Base-by-base conservation (phyloP, 2,113 vertebrate genomes). In the Gadus macrocephalus region DNA sequence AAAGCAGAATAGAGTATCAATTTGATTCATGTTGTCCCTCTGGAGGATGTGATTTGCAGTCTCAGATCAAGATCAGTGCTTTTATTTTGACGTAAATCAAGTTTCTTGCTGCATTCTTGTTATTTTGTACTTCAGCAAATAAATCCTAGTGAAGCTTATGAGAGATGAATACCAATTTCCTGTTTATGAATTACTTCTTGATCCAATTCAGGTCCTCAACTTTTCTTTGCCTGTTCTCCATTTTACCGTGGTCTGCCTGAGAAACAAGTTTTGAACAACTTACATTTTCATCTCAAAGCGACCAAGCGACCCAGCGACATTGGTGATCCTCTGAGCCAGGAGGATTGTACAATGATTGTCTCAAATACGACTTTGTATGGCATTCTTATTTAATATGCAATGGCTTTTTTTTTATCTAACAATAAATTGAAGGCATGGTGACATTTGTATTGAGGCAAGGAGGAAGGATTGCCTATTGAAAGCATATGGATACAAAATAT, bases 141-240 rank as follows among this genome's bases (percentile, higher is more conserved):
- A 85, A 78, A 85, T 83, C 80, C 78, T 64, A 76, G 75, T 79
- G 83, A 71, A 88, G 84, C 79, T 85, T 71, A 77, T 63, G 59
- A 71, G 62, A 78, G 75, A 78, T 84, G 81, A 87, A 81, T 79
- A 84, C 84, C 82, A 88, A 89, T 88, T 90, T 89, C 88, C 86
- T 91, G 83, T 81, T 64, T 72, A 77, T 85, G 9, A 72, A 83
- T 74, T 64, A 66, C 77, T 74, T 89, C 75, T 72, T 38, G 78
- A 68, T 70, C 78, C 73, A 75, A 77, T 69, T 79, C 1, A 2
- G 1, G 4, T 76, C 55, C 63, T 78, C 79, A 73, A 79, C 67
- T 79, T 25, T 63, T 61, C 27, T 70, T 77, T 49, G 73, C 49
- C 11, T 64, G 25, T 78, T 84, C 15, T 77, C 31, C 31, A 35